Evolutionary conservation across 2,888 invertebrate genomes (phyloP), one percentile per base, ranked within the genome.

Genomic region (Eupithecia centaureata): DNA sequence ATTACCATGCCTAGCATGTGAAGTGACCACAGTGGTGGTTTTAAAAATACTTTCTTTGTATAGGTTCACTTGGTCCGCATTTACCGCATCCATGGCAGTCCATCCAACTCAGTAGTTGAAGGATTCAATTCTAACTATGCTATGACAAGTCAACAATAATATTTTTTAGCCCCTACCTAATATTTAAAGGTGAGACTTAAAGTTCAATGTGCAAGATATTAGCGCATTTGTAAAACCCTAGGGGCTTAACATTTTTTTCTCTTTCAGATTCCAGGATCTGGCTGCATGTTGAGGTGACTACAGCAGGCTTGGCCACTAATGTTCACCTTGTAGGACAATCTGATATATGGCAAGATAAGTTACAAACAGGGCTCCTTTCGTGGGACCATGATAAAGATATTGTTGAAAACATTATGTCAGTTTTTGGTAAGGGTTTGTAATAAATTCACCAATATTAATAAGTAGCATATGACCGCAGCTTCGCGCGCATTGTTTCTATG

Each of bases 311-410:
- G 27, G 90, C 89, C 5, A 84, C 82, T 58, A 91, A 91, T 73
- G 78, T 92, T 4, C 86, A 89, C 72, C 78, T 92, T 13, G 75
- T 92, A 35, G 90, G 91, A n/a, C 84, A 90, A 63, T 85, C 87
- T 2, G 86, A 85, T 22, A 57, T 74, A 10, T 88, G 86, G 89
- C 82, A 87, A 57, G 82, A 86, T 52, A 89, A 88, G 73, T 72
- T 92, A 61, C 87, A 92, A 73, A 70, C 74, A 25, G 87, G 89
- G 4, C 80, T 92, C 7, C 71, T 87, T 3, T 74, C 74, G 54
- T 92, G 92, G 92, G 90, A 92, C 71, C 88, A 91, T 85, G 91
- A 92, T 72, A 86, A 83, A 75, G 83, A 86, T 69, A 90, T 92
- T 75, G 85, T 90, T 35, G 86, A 87, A 15, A 92, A 92, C 72